Evolutionary conservation across 2,113 vertebrate genomes (phyloP).

Genomic region (Junco hyemalis): DNA sequence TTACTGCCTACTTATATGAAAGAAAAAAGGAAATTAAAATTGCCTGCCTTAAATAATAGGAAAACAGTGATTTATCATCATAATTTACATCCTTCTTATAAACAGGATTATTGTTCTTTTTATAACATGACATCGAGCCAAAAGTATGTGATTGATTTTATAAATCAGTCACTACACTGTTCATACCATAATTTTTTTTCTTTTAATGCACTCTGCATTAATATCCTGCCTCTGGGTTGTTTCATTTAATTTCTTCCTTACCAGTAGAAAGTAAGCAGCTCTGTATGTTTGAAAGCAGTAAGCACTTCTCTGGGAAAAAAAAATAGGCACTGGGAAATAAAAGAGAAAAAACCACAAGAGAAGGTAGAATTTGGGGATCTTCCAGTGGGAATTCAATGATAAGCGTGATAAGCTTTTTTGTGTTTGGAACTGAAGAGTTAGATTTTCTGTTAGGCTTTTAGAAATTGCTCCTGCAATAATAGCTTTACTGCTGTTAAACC

Average conservation of each 20-base stretch:
- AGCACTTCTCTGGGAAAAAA: neutral
- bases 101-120: conserved; percentile 66
- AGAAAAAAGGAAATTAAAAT: neutral
- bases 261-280: conserved; percentile 4
- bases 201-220: conserved; percentile 64
- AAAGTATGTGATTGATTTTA: conserved; percentile 55
- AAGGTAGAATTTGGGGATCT: conserved; percentile 1
- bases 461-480: conserved; percentile 41
- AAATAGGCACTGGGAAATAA: neutral
- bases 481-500: conserved; percentile 33
- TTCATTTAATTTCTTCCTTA: conserved; percentile 60
- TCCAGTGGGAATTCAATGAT: conserved; percentile 18
- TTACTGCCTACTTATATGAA: neutral
- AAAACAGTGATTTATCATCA: conserved; percentile 60
- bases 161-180: conserved; percentile 44
- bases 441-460: conserved; percentile 54
- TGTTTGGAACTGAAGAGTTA: conserved; percentile 14
- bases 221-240: conserved; percentile 50
- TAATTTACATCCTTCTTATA: conserved; percentile 5
- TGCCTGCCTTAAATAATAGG: neutral
- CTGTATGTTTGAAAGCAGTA: neutral
- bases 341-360: neutral
- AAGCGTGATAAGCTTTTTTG: conserved; percentile 20
- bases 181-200: conserved; percentile 2
- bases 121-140: conserved; percentile 39